phyloP scores from a whole-genome alignment of 2,113 vertebrate species.

The Tinamus guttatus region DNA sequence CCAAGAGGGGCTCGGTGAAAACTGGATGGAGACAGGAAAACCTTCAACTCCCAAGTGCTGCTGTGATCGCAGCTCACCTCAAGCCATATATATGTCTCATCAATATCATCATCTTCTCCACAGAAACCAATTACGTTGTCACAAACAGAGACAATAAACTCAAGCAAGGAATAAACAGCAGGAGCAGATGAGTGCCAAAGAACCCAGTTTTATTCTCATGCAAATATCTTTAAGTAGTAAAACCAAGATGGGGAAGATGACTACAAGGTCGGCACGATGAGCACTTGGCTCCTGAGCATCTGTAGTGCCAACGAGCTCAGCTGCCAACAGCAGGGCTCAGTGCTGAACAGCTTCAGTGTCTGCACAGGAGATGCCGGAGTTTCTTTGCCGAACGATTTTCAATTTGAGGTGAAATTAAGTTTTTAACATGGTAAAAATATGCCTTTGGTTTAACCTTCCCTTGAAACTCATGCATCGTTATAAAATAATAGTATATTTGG shows the following conservation, averaged over 20 bases:
- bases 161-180: constrained; percentile 64
- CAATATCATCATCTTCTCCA: constrained; percentile 71
- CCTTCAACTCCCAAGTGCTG: constrained; percentile 28
- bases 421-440: background rate
- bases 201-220: constrained; percentile 64
- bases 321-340: background rate
- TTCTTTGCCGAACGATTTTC: background rate
- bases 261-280: background rate
- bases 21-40: constrained; percentile 27
- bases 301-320: background rate
- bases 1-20: constrained; percentile 30
- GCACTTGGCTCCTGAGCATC: constrained; percentile 11
- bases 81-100: constrained; percentile 61
- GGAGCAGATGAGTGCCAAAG: constrained; percentile 64
- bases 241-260: constrained; percentile 5
- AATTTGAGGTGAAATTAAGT: background rate
- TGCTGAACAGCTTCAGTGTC: background rate
- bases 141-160: constrained; percentile 71
- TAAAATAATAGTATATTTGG: background rate
- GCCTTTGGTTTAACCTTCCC: background rate
- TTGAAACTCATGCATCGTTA: background rate
- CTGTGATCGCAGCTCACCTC: constrained; percentile 60
- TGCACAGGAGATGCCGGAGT: background rate
- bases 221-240: constrained; percentile 60
- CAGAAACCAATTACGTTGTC: constrained; percentile 70